These are phyloP conservation scores for Bombyx huttoni DNA, from an alignment of 2,888 invertebrate genomes.

Conservation along the genomic window DNA sequence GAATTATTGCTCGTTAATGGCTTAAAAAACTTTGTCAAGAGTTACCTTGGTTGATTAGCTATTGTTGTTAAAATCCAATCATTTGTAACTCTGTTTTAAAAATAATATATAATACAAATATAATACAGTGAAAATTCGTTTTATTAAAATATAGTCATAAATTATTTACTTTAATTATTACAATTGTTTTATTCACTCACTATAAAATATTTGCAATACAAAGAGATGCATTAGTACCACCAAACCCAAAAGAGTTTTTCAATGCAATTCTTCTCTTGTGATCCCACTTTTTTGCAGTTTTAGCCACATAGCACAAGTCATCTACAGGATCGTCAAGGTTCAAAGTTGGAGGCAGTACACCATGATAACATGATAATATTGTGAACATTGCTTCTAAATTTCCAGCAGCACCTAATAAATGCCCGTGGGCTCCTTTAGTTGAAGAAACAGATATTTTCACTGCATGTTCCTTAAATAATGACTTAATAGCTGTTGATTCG, in stretches of 20 bases:
- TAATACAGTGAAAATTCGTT: constrained; percentile 43
- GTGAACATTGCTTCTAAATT: constrained; percentile 93
- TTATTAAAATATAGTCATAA: constrained; percentile 10
- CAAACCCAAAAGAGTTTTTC: constrained; percentile 99
- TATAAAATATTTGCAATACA: constrained; percentile 66
- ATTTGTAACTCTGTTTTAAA: constrained; percentile 71
- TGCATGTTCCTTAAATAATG: constrained; percentile 76
- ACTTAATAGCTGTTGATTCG: constrained; percentile 84
- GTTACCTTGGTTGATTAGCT: constrained; percentile 51
- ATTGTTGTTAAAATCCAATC: constrained; percentile 54
- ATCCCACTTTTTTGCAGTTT: constrained; percentile 73
- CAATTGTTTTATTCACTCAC: not conserved
- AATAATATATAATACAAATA: constrained; percentile 66
- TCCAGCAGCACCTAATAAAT: constrained; percentile 96
- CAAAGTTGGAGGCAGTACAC: constrained; percentile 87
- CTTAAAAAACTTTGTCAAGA: constrained; percentile 40
- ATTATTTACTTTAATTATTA: too few species aligned
- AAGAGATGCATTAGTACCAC: constrained; percentile 95
- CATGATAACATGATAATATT: constrained; percentile 81
- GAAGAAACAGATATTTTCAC: constrained; percentile 82
- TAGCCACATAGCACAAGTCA: constrained; percentile 80
- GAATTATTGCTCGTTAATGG: constrained; percentile 49
- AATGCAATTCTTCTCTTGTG: constrained; percentile 78
- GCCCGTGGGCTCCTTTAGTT: constrained; percentile 97
- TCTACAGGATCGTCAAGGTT: constrained; percentile 83